These are phyloP conservation scores for Dolichoris vasculosae DNA, from an alignment of 1,140 invertebrate genomes.

Conservation along the genomic window DNA sequence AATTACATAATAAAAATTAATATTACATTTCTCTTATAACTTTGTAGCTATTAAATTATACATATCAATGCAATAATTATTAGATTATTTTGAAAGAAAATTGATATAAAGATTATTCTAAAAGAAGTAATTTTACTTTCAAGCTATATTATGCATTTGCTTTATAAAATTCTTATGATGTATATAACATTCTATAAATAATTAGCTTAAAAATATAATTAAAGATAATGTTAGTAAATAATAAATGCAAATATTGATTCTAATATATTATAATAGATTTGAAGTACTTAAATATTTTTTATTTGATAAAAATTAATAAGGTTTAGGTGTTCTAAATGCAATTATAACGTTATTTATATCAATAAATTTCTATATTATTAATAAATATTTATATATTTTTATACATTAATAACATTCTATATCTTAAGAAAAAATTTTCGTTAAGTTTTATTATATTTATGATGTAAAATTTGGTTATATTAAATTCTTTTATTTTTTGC, in stretches of 20 bases:
- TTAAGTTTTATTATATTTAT: constrained; percentile 3
- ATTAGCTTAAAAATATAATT: constrained; percentile 60
- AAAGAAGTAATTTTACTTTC: constrained; percentile 7
- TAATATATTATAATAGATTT: constrained; percentile 60
- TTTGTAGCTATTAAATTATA: no score
- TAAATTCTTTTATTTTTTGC: background rate
- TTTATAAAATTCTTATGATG: constrained; percentile 21
- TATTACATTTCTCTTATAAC: no score
- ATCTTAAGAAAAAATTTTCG: background rate
- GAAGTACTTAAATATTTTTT: constrained; percentile 52
- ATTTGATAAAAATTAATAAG: no score
- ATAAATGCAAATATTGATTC: no score
- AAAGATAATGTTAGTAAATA: constrained; percentile 56
- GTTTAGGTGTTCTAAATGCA: background rate
- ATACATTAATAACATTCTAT: constrained; percentile 31
- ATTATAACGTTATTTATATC: background rate
- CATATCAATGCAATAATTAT: no score
- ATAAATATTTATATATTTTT: background rate
- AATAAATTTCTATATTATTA: constrained; percentile 12
- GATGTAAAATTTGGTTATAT: background rate
- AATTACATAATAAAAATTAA: no score
- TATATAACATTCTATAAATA: constrained; percentile 50
- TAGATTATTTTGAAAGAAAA: background rate
- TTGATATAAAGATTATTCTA: background rate
- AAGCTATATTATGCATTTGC: constrained; percentile 13